Evolutionary conservation across 35 echinoderm and acorn worm genomes (phyloP).

Genomic region (Heliocidaris erythrogramma): DNA sequence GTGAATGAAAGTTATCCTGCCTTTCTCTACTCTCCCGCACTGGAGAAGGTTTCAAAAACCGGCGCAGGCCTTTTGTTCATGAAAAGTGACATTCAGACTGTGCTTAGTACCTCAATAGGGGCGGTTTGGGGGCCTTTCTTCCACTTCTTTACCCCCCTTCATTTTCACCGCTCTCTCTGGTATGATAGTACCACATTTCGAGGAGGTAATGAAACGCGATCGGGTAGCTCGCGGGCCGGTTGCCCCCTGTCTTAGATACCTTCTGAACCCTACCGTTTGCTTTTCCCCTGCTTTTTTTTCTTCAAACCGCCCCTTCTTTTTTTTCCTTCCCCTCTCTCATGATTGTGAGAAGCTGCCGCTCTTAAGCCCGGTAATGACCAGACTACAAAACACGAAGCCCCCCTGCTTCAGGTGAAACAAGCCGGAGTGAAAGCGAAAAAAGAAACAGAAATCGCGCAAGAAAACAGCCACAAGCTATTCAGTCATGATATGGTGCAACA

Average conservation of each 20-base stretch:
- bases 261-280: neutral
- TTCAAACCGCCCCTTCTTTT: neutral
- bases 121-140: neutral
- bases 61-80: neutral
- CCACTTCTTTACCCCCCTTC: neutral
- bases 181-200: neutral
- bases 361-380: neutral
- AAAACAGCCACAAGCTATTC: constrained; percentile 33
- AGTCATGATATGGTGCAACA: constrained; percentile 14
- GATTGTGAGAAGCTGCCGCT: constrained; percentile 8
- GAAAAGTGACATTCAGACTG: neutral
- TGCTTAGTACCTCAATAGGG: neutral
- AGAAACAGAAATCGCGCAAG: constrained; percentile 40
- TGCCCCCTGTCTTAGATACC: constrained; percentile 14
- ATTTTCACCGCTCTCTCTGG: neutral
- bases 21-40: neutral
- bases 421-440: constrained; percentile 3
- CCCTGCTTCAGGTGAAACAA: constrained; percentile 29
- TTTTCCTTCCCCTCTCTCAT: neutral
- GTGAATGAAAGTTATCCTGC: neutral
- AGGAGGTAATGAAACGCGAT: neutral
- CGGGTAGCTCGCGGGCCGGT: neutral
- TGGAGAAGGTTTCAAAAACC: neutral
- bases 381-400: neutral
- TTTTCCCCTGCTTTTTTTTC: neutral